phyloP scores from a whole-genome alignment of 2,113 vertebrate species.

The Halichoerus grypus region DNA sequence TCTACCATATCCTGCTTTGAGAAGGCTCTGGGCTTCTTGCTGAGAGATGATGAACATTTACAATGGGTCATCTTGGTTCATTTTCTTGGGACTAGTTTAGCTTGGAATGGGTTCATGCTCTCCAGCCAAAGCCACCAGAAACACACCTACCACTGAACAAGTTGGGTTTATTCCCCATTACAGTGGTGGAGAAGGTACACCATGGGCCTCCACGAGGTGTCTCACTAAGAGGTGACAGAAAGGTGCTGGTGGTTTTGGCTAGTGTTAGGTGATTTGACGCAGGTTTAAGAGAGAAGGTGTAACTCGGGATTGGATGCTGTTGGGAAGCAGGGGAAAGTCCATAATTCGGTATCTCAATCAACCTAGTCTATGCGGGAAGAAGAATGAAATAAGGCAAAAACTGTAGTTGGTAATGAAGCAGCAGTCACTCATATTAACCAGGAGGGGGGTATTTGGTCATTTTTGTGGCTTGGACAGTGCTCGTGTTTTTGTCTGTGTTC shows the following conservation, averaged over 20 bases:
- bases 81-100: not conserved
- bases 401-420: not conserved
- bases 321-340: not conserved
- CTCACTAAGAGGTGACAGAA: not conserved
- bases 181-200: not conserved
- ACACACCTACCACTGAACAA: not conserved
- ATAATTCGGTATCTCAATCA: not conserved
- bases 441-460: not conserved
- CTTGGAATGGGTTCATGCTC: not conserved
- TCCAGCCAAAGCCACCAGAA: not conserved
- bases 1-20: not conserved
- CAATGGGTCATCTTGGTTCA: not conserved
- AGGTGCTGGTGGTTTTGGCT: not conserved
- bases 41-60: not conserved
- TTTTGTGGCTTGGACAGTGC: not conserved
- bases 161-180: not conserved
- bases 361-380: not conserved
- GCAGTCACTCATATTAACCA: not conserved
- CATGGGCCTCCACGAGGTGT: fast-evolving
- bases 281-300: not conserved
- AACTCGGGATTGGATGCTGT: not conserved
- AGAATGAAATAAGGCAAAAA: not conserved
- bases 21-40: not conserved
- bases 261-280: not conserved
- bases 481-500: not conserved